phyloP scores from a whole-genome alignment of 2,113 vertebrate species.

The Eulacestoma nigropectus region DNA sequence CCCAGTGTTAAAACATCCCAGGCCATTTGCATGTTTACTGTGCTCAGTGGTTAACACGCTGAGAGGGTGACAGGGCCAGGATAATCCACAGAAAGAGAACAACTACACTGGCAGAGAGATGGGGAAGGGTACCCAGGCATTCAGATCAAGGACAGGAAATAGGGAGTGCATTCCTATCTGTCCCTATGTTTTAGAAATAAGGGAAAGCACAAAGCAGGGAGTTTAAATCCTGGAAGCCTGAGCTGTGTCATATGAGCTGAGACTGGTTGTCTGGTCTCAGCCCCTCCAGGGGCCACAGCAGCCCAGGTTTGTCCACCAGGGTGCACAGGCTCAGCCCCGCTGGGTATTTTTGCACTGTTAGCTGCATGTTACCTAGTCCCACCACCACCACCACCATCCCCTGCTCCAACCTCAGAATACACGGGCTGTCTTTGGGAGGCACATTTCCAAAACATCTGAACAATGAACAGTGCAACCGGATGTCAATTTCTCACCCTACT shows the following conservation, averaged over 20 bases:
- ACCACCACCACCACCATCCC: background rate
- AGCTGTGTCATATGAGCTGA: background rate
- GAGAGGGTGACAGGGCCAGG: background rate
- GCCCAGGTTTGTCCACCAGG: background rate
- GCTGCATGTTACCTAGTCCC: too few relatives aligned
- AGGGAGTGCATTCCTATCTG: background rate
- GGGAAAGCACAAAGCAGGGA: background rate
- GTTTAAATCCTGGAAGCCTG: background rate
- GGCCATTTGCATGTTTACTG: background rate
- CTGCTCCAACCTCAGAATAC: background rate
- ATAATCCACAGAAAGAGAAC: background rate
- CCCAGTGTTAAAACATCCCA: background rate
- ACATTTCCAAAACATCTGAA: background rate
- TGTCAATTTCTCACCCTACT: background rate
- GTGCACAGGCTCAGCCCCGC: background rate
- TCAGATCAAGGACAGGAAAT: background rate
- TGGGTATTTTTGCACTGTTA: background rate
- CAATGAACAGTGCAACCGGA: rapidly evolving
- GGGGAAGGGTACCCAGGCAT: background rate
- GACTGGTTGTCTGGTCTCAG: background rate
- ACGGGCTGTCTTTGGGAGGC: background rate
- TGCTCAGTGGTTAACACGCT: background rate
- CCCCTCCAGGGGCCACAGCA: background rate
- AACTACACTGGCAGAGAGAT: background rate
- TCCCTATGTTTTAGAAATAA: background rate